A percentile compares a stretch with the other conserved stretches of the same genome.
phyloP scores from a whole-genome alignment of 2,797 vertebrate genomes.

The Emys orbicularis region DNA sequence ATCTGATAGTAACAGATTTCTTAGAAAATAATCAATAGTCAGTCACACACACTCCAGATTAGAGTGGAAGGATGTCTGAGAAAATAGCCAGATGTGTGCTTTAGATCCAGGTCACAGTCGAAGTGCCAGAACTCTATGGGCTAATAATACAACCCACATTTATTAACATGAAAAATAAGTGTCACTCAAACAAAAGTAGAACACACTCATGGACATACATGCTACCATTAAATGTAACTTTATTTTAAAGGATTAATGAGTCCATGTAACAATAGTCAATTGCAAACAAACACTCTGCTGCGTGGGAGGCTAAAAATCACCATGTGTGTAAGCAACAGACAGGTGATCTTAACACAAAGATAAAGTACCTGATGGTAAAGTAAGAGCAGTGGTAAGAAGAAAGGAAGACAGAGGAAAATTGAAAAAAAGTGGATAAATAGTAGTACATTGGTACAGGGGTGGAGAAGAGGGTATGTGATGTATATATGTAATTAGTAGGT shows the following conservation, averaged over 20 bases:
- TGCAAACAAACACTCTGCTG: not conserved
- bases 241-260: not conserved
- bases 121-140: not conserved
- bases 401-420: not conserved
- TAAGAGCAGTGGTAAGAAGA: not conserved
- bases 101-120: not conserved
- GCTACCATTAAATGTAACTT: not conserved
- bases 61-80: not conserved
- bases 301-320: not conserved
- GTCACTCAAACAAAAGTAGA: not conserved
- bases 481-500: not conserved
- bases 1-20: constrained; percentile 25
- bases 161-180: not conserved
- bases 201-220: not conserved
- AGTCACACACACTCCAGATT: not conserved
- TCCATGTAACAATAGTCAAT: not conserved
- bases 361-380: not conserved
- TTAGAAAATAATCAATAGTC: constrained; percentile 1
- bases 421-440: not conserved
- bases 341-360: not conserved
- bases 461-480: not conserved
- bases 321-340: not conserved
- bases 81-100: not conserved
- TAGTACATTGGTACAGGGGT: not conserved
- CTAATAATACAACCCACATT: not conserved